A percentile compares a stretch with the other conserved stretches of the same genome.
phyloP scores from a whole-genome alignment of 2,113 vertebrate species.

The Fregata magnificens region DNA sequence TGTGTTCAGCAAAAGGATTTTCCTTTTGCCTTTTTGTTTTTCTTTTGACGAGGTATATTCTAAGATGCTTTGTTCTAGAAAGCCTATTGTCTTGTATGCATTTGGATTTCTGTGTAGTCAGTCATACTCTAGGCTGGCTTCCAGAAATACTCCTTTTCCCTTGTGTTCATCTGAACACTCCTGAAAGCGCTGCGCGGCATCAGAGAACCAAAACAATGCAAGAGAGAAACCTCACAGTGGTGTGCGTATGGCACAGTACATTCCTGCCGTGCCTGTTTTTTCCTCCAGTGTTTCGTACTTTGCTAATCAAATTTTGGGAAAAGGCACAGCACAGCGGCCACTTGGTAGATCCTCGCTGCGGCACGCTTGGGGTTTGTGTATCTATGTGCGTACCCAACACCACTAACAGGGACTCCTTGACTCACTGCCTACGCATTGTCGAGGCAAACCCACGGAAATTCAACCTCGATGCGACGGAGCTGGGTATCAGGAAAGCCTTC shows the following conservation, averaged over 20 bases:
- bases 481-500: conserved; percentile 92
- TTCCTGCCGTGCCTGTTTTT: neutral
- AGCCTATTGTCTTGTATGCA: neutral
- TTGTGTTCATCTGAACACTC: neutral
- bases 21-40: neutral
- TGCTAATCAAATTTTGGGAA: neutral
- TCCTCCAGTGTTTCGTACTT: neutral
- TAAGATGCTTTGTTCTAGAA: neutral
- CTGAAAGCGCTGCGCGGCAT: fast-evolving
- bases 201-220: neutral
- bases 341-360: neutral
- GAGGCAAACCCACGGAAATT: conserved; percentile 98
- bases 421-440: conserved; percentile 84
- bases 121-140: neutral
- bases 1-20: neutral
- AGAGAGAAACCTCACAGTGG: neutral
- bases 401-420: conserved; percentile 50
- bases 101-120: neutral
- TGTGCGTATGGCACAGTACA: fast-evolving
- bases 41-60: neutral
- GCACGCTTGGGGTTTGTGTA: fast-evolving
- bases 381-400: neutral
- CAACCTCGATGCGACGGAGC: conserved; percentile 88
- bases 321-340: neutral
- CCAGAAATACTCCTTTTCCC: neutral